Evolutionary conservation across 2,888 invertebrate species (phyloP), one percentile per base, ranked within the genome.

Genomic region (Agelastica alni): DNA sequence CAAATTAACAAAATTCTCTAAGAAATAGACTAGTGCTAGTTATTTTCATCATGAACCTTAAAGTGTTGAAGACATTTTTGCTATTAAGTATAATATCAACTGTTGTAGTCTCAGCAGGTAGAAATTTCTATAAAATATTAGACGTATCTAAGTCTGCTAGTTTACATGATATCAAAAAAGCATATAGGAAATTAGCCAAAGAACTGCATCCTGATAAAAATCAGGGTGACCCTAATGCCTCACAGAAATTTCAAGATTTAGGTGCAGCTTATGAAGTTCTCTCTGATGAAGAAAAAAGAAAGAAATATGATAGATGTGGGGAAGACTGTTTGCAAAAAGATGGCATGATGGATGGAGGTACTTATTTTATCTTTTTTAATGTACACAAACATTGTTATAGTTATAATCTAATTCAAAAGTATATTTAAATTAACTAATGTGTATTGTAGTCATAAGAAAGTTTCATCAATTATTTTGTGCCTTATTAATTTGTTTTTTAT

Each of bases 151-250:
- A 86, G 75, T 86, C 85, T 67, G 98, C 99, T 12, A 91, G 84
- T 68, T 86, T 89, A 54, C 93, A 98, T 80, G 92, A 96, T 77
- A 93, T 99, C 55, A 99, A 99, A 78, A 97, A 97, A 80, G 96
- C 97, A 34, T 99, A 98, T 78, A 83, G 98, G 71, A 89, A 88
- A 70, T 77, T 95, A 77, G 99, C 99, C 13, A 97, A 95, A 80
- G 93, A 96, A 75, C 79, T 96, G 59, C 99, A 99, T 84, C 99
- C 99, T 9, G 99, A 99, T 72, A 96, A 95, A 75, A 98, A 99
- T 76, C 87, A 88, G 74, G 90, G 91, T 76, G 97, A 99, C 79
- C 93, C 95, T 0, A 84, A 91, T 48, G 93, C 99, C 0, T 90
- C 93, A 0, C 86, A 88, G 67, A 95, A 95, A 76, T 99, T 99